Evolutionary conservation across 2,113 vertebrate genomes (phyloP), one percentile per base, ranked within the genome.

Genomic region (Tautogolabrus adspersus): DNA sequence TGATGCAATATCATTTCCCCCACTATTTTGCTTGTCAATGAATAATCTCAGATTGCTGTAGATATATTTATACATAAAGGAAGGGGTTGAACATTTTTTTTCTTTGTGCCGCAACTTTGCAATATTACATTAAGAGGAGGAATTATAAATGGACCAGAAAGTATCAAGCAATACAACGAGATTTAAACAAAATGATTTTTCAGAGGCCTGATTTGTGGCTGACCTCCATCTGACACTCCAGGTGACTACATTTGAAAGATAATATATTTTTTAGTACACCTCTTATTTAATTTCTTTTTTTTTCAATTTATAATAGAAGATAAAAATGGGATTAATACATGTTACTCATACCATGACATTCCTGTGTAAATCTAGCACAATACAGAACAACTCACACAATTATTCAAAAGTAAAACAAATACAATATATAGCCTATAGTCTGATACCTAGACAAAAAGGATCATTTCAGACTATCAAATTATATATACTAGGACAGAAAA

Each of bases 171-270:
- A 8, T 55, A 38, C 6, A 38, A 34, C 34, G 22, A 34, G 30
- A 34, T 34, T 34, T 34, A 34, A 34, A 34, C 6, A 6, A 6
- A 34, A 26, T 2, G 1, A 68, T 37, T 56, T 67, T 6, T 10
- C 0, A 47, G 21, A 34, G 30, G 44, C 42, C 72, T 49, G 61
- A 30, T 26, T 26, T 52, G 46, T 26, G 26, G 10, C 12, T 51
- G 34, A 72, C 67, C 49, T 54, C 30, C 30, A 34, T 34, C 12
- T 37, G 54, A 78, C 76, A 60, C 37, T 51, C 6, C 7, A 11
- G 13, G 13, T 40, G 42, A 47, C 57, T 46, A 55, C 8, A n/a
- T 3, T n/a, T 15, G 16, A 47, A 26, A 30, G 23, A 26, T 4
- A 18, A 44, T 6, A 23, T 63, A 63, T 46, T 5, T 11, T n/a